A percentile compares a stretch with the other conserved stretches of the same genome.
phyloP scores from a whole-genome alignment of 92 coral and sea anemone species.

The Porites lobata region DNA sequence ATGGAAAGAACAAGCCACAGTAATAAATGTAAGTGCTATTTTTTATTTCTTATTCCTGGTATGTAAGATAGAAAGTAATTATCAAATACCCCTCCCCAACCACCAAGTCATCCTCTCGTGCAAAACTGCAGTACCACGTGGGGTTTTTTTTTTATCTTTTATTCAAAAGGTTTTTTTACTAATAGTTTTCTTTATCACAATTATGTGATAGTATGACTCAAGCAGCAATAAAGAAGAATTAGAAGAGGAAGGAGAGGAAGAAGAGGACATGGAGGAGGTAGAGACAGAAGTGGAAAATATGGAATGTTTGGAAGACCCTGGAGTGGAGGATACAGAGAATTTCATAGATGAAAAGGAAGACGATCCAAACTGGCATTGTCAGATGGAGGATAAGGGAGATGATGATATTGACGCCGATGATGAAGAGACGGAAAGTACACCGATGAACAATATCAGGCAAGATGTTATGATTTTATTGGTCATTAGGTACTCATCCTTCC shows the following conservation, averaged over 20 bases:
- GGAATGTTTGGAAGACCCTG: no score
- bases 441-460: conserved; percentile 53
- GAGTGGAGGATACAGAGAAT: no score
- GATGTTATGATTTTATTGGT: conserved; percentile 23
- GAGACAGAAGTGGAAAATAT: neutral
- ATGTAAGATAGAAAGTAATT: neutral
- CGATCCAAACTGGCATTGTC: no score
- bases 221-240: conserved; percentile 32
- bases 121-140: neutral
- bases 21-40: conserved; percentile 32
- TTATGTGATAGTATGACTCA: conserved; percentile 47
- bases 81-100: neutral
- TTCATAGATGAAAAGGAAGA: no score
- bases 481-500: conserved; percentile 2
- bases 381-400: conserved; percentile 57
- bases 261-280: conserved; percentile 32
- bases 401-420: conserved; percentile 47
- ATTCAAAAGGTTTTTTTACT: neutral
- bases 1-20: conserved; percentile 51
- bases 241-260: conserved; percentile 20
- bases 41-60: conserved; percentile 25
- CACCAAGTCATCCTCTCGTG: no score
- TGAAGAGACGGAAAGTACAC: conserved; percentile 44
- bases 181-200: conserved; percentile 20
- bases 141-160: neutral